Conservation (phyloP, 2,113 vertebrate genomes). For the Tetrax tetrax region DNA sequence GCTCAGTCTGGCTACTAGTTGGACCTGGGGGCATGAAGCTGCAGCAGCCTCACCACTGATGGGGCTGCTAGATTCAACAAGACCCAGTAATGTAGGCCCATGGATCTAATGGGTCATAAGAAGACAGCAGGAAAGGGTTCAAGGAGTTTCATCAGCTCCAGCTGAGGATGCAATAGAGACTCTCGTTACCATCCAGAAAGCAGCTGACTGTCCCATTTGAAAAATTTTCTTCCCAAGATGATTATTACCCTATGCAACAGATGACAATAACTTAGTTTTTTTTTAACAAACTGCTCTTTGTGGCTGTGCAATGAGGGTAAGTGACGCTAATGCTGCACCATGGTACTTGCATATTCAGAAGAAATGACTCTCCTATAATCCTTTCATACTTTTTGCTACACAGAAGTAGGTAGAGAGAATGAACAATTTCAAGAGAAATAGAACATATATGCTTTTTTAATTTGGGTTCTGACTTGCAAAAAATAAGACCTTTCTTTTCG, state of each 20-base stretch:
- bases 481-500: not conserved
- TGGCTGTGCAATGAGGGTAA: not conserved
- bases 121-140: not conserved
- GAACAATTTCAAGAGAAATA: not conserved
- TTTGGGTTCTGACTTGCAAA: not conserved
- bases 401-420: not conserved
- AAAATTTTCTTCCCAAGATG: not conserved
- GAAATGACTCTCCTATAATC: not conserved
- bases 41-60: not conserved
- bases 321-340: not conserved
- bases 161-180: not conserved
- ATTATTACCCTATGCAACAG: not conserved
- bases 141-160: not conserved
- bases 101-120: not conserved
- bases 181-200: not conserved
- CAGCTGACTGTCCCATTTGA: not conserved
- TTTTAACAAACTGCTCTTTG: not conserved
- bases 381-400: not conserved
- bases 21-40: not conserved
- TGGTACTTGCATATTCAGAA: not conserved
- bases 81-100: fast-evolving
- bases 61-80: not conserved
- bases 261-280: not conserved
- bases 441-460: not conserved
- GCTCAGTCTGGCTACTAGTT: not conserved